Base-by-base conservation (phyloP, 2,113 vertebrate species). In the Cyprinodon variegatus region DNA sequence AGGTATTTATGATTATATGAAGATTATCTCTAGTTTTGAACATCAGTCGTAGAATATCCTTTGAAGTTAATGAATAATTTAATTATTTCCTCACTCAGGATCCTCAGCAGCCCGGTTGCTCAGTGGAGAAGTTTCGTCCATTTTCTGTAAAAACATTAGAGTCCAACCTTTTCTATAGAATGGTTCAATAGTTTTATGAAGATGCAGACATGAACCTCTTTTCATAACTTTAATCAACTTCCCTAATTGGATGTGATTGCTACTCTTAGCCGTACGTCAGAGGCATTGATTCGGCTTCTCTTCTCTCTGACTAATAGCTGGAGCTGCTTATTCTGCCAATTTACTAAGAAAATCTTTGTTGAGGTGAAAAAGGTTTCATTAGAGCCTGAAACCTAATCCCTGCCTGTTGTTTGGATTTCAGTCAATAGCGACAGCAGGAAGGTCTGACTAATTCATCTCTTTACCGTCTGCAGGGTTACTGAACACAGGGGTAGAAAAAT, bases 391-490 rank as follows among this genome's bases (percentile, higher is more conserved):
- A 62, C 68, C 61, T 50, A 68, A 91, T 91, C 91, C 70, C 88
- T 91, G 83, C 63, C 81, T 62, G 82, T 61, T 69, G 80, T 83
- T 87, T 87, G 82, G 71, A 88, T 86, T 90, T 85, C 72, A 88
- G 78, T 91, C 82, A 82, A 83, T 83, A 76, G 81, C 68, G 68
- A 86, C 75, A 84, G 86, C 81, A 86, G 68, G 64, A 86, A 83
- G 74, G 83, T 78, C 77, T 46, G 43, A 60, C 76, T 87, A 88
- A 91, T 91, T 90, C 83, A 93, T 91, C 79, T 65, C 61, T 39
- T 73, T 73, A 84, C 65, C 15, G 59, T 39, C 70, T 61, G 1
- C 4, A 12, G 36, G 86, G 80, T 88, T 88, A 78, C 74, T 85
- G 79, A 86, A 85, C 68, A 62, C 38, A 70, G 40, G 80, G 71